A percentile compares a stretch with the other conserved stretches of the same genome.
Evolutionary conservation across 2,113 vertebrate genomes (phyloP).

Genomic region (Micromys minutus): DNA sequence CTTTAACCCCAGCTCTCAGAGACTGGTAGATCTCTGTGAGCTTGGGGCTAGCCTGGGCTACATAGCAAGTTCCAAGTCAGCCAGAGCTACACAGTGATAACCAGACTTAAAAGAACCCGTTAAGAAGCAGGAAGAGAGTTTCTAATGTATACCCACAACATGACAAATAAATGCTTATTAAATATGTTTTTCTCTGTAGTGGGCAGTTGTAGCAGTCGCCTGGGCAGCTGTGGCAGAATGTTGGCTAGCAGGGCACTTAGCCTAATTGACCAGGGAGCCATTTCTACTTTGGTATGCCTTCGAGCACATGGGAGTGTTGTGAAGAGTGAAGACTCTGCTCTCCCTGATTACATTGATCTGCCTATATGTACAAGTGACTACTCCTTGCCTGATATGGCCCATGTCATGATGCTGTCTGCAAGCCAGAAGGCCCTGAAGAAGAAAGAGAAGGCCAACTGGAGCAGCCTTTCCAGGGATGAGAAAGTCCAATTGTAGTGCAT

Average conservation of each 20-base stretch:
- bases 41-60: neutral
- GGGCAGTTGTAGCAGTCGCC: no score
- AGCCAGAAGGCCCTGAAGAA: conserved; percentile 95
- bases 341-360: conserved; percentile 89
- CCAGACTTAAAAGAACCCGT: neutral
- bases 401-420: conserved; percentile 87
- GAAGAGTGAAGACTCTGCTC: conserved; percentile 90
- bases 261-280: no score
- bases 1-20: neutral
- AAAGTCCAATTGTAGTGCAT: conserved; percentile 95
- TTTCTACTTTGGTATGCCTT: no score
- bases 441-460: conserved; percentile 96
- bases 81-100: neutral
- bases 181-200: no score
- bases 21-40: neutral
- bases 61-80: neutral
- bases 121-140: neutral
- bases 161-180: neutral
- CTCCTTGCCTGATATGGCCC: conserved; percentile 91
- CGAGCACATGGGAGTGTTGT: conserved; percentile 91
- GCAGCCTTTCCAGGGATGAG: conserved; percentile 89
- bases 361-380: no score
- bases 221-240: no score
- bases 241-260: no score
- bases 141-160: neutral